phyloP scores from a whole-genome alignment of 2,888 invertebrate species.

The Azorinus chamasolen region DNA sequence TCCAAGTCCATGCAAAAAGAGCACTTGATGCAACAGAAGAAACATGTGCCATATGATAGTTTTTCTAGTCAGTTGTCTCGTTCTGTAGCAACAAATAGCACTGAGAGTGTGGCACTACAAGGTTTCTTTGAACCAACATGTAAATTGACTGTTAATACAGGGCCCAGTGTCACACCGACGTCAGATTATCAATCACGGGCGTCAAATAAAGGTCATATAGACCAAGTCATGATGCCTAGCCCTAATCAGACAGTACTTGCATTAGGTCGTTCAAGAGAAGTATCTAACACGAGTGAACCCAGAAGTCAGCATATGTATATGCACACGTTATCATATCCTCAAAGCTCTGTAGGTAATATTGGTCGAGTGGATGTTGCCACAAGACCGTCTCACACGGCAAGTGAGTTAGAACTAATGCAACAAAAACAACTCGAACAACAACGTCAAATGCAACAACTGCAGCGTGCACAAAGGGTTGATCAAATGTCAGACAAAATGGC shows the following conservation, averaged over 20 bases:
- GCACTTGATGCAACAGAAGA: neutral
- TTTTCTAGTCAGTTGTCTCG: neutral
- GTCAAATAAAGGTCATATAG: neutral
- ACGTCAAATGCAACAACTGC: slow-evolving; percentile 41
- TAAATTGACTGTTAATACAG: slow-evolving; percentile 47
- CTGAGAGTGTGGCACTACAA: slow-evolving; percentile 49
- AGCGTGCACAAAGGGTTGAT: neutral
- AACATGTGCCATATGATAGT: neutral
- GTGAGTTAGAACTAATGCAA: slow-evolving; percentile 34
- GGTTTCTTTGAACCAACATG: slow-evolving; percentile 61
- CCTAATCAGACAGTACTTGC: neutral
- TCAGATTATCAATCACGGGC: neutral
- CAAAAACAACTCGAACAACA: slow-evolving; percentile 41
- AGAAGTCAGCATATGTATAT: neutral
- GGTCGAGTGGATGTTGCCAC: no score
- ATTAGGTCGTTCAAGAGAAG: neutral
- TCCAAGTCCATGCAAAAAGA: neutral
- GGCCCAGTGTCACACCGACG: neutral
- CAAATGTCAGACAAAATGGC: neutral
- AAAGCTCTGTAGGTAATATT: no score
- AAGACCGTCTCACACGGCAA: neutral
- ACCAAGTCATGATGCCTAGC: neutral
- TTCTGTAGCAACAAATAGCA: no score
- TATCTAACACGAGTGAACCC: neutral
- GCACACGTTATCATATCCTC: no score